A percentile compares a stretch with the other conserved stretches of the same genome.
Evolutionary conservation across 2,888 invertebrate species (phyloP).

Genomic region (Euplexia lucipara): DNA sequence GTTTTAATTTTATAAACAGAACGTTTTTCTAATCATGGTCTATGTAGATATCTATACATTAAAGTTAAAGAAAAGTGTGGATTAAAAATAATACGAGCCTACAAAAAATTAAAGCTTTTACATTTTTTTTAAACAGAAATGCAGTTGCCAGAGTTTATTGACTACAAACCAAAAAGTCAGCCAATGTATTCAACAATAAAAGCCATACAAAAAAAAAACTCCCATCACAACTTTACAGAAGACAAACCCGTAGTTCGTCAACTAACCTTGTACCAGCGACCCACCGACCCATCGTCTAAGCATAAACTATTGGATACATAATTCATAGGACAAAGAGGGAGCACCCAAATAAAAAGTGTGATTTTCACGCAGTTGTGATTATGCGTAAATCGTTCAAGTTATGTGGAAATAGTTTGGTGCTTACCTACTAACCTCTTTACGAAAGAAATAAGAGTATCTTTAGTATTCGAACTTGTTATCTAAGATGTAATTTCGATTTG

Average conservation of each 20-base stretch:
- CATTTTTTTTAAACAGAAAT: too few species aligned
- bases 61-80: too few species aligned
- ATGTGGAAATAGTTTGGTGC: slow-evolving; percentile 24
- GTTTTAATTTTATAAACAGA: too few species aligned
- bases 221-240: background rate
- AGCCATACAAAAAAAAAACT: background rate
- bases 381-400: slow-evolving; percentile 44
- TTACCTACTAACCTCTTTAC: slow-evolving; percentile 31
- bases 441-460: background rate
- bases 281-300: slow-evolving; percentile 21
- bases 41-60: too few species aligned
- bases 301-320: slow-evolving; percentile 49
- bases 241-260: slow-evolving; percentile 18
- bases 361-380: slow-evolving; percentile 42
- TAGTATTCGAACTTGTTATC: too few species aligned
- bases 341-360: slow-evolving; percentile 34
- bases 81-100: too few species aligned
- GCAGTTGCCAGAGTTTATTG: background rate
- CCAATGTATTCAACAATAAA: background rate
- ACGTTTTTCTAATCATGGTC: too few species aligned
- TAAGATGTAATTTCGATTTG: too few species aligned
- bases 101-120: too few species aligned
- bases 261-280: slow-evolving; percentile 49
- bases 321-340: slow-evolving; percentile 37
- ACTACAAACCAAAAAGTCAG: background rate